These are phyloP conservation scores for Pemphredon lugubris DNA, from an alignment of 2,888 invertebrate genomes.

Conservation along the genomic window DNA sequence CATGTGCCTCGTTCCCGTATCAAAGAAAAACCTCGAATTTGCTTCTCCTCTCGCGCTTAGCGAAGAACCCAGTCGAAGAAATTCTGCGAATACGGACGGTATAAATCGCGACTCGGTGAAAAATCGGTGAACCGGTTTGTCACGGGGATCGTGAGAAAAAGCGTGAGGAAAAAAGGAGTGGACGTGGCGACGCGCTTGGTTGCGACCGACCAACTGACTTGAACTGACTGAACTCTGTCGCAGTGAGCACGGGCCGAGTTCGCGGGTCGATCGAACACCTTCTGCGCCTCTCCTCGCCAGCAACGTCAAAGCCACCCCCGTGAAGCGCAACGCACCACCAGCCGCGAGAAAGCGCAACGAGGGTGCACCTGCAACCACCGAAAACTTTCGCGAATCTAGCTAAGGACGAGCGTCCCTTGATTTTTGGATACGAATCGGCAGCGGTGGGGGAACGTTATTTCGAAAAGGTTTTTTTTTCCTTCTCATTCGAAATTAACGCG, in stretches of 20 bases:
- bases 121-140: not conserved
- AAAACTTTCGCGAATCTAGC: no score
- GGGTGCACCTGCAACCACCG: conserved; percentile 31
- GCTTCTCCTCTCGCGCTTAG: not conserved
- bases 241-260: conserved; percentile 71
- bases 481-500: no score
- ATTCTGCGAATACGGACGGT: no score
- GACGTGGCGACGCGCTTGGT: conserved; percentile 41
- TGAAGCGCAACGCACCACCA: conserved; percentile 40
- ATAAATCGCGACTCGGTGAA: not conserved
- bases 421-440: no score
- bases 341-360: not conserved
- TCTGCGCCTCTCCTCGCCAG: conserved; percentile 65
- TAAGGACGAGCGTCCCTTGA: no score
- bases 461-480: no score
- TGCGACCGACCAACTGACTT: conserved; percentile 73
- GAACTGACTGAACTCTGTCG: conserved; percentile 76
- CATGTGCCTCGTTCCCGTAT: not conserved
- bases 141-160: not conserved
- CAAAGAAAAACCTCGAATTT: not conserved
- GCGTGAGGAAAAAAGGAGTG: not conserved
- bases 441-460: no score
- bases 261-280: conserved; percentile 77
- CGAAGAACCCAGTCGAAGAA: not conserved
- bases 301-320: conserved; percentile 42